Conservation (phyloP, 23 tunicate genomes). For the Halocynthia aurantium region DNA sequence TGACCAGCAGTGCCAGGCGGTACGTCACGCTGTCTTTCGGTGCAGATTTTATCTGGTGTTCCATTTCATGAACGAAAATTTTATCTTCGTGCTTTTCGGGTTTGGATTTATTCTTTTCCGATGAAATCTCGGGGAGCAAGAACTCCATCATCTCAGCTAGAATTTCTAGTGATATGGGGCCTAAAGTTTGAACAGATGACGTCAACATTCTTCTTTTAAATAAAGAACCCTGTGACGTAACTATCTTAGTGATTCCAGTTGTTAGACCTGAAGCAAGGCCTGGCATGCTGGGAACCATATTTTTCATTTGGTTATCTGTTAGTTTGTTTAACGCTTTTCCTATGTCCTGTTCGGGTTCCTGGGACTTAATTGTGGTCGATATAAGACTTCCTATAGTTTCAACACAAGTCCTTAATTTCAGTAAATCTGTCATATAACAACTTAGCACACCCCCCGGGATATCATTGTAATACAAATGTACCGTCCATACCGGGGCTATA, state of each 20-base stretch:
- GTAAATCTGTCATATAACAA: constrained; percentile 42
- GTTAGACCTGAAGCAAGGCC: constrained; percentile 49
- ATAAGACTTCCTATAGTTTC: constrained; percentile 50
- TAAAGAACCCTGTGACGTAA: constrained; percentile 38
- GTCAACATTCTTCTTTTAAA: constrained; percentile 1
- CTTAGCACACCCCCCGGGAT: constrained; percentile 48
- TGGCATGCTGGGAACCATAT: constrained; percentile 40
- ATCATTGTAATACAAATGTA: constrained; percentile 60
- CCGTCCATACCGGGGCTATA: constrained; percentile 61
- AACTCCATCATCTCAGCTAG: constrained; percentile 35
- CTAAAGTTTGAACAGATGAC: constrained; percentile 1
- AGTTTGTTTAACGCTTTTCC: constrained; percentile 60
- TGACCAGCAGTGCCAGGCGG: constrained; percentile 52
- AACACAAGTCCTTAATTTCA: constrained; percentile 32
- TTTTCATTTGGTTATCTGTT: constrained; percentile 43
- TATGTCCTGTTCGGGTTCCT: constrained; percentile 46
- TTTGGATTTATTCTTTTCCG: background rate
- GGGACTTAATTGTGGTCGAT: constrained; percentile 6
- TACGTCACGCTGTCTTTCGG: constrained; percentile 76
- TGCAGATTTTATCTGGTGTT: constrained; percentile 76
- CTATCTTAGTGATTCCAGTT: constrained; percentile 53
- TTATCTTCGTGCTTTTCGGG: background rate
- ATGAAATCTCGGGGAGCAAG: constrained; percentile 30
- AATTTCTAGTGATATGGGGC: constrained; percentile 36
- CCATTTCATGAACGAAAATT: constrained; percentile 2